Evolutionary conservation across 2,797 vertebrate species (phyloP), one percentile per base, ranked within the genome.

Genomic region (Oreortyx pictus): DNA sequence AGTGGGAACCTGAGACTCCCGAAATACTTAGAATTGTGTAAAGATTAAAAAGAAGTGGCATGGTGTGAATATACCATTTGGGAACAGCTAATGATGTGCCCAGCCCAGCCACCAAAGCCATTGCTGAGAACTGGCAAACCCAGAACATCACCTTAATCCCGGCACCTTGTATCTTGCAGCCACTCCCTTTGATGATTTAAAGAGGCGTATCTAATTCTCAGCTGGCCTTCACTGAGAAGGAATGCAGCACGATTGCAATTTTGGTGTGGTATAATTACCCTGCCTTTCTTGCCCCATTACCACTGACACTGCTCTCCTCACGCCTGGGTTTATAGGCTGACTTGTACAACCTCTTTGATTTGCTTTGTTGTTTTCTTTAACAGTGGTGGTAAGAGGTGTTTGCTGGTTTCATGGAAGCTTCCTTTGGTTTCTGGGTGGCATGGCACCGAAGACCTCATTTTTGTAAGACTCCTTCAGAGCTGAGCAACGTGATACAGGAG

Each of bases 391-490:
- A 92, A 95, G 92, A 96, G 94, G 80, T 80, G 89, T 90, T 96
- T 87, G 62, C 61, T 87, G 89, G 96, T 97, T 97, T 96, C 90
- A 4, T 94, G 81, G 90, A 96, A 95, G 86, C 94, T 94, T 88
- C 46, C 78, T 92, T 90, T 92, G 77, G 93, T 96, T 95, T 95
- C 96, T 91, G 92, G 79, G 83, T 96, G 86, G 94, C 94, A 94
- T 84, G 87, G 88, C 77, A 89, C 35, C 4, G 5, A 79, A 77
- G 62, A 83, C 75, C 41, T 43, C 27, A 2, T 62, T 94, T 91
- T 86, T 88, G 37, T 83, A 72, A 91, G 82, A 43, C 23, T 83
- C 2, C 27, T 88, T 72, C 96, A 95, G 89, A 90, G 80, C 92
- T 93, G 94, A 95, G 80, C 95, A 83, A 89, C 89, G 77, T 19